phyloP scores from a whole-genome alignment of 1,140 invertebrate species.

The Euglossa dilemma region DNA sequence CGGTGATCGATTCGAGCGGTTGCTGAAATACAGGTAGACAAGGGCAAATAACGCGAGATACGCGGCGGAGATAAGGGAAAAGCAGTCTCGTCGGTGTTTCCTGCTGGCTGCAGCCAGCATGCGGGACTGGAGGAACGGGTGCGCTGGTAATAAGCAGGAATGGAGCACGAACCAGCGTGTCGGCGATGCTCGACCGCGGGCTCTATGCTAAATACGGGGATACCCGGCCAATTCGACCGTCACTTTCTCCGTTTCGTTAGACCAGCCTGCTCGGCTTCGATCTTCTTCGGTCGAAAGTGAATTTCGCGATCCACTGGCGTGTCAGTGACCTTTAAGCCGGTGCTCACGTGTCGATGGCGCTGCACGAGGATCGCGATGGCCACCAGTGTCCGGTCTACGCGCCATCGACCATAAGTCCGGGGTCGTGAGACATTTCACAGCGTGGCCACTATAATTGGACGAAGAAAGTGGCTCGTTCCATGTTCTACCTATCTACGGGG shows the following conservation, averaged over 20 bases:
- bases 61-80: background rate
- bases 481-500: background rate
- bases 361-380: slow-evolving; percentile 8
- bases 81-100: slow-evolving; percentile 25
- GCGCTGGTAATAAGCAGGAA: slow-evolving; percentile 39
- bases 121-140: slow-evolving; percentile 27
- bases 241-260: slow-evolving; percentile 56
- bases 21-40: background rate
- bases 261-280: slow-evolving; percentile 1
- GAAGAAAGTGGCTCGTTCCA: background rate
- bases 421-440: background rate
- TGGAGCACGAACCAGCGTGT: slow-evolving; percentile 11
- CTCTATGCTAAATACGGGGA: slow-evolving; percentile 42
- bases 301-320: slow-evolving; percentile 36
- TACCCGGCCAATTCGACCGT: slow-evolving; percentile 24
- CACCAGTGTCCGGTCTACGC: background rate
- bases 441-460: background rate
- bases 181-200: slow-evolving; percentile 4
- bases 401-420: background rate
- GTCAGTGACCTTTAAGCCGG: slow-evolving; percentile 45
- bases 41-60: background rate
- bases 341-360: slow-evolving; percentile 15
- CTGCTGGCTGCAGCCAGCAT: background rate
- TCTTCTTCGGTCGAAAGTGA: slow-evolving; percentile 52
- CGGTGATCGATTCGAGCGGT: background rate